Percentiles rank a stretch among this genome's conserved stretches.
Conservation (phyloP, 2,888 invertebrate species). For the Oscheius sp. region DNA sequence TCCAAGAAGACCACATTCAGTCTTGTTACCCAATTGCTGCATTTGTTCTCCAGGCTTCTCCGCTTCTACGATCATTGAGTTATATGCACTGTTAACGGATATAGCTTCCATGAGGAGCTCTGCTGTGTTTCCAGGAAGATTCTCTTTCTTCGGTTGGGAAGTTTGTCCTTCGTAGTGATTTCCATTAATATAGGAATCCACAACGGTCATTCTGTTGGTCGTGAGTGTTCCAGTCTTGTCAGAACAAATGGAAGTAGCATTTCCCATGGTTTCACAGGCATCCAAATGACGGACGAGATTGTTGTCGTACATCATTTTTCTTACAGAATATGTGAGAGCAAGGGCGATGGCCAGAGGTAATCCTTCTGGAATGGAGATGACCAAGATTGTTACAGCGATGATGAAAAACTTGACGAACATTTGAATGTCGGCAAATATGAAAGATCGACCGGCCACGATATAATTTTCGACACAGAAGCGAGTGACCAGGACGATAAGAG, state of each 20-base stretch:
- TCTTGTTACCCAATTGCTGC: slow-evolving; percentile 75
- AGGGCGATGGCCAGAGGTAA: slow-evolving; percentile 96
- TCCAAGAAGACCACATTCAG: slow-evolving; percentile 74
- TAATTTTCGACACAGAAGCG: slow-evolving; percentile 68
- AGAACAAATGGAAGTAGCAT: slow-evolving; percentile 75
- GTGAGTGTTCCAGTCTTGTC: slow-evolving; percentile 75
- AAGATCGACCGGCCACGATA: slow-evolving; percentile 55
- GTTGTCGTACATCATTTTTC: slow-evolving; percentile 77
- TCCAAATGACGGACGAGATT: slow-evolving; percentile 75
- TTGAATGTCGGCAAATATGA: slow-evolving; percentile 61
- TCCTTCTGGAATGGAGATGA: slow-evolving; percentile 98
- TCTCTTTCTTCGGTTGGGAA: slow-evolving; percentile 54
- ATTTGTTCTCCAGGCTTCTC: slow-evolving; percentile 63
- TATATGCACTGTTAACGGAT: slow-evolving; percentile 73
- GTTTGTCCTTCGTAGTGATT: slow-evolving; percentile 60
- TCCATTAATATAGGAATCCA: slow-evolving; percentile 75
- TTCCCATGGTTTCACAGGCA: slow-evolving; percentile 76
- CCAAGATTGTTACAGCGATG: slow-evolving; percentile 98
- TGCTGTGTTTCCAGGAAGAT: slow-evolving; percentile 56
- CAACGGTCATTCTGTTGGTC: slow-evolving; percentile 75
- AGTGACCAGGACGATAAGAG: slow-evolving; percentile 67
- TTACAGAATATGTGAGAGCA: slow-evolving; percentile 97
- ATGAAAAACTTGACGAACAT: slow-evolving; percentile 95
- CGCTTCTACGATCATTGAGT: slow-evolving; percentile 66
- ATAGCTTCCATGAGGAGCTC: slow-evolving; percentile 83